phyloP scores from a whole-genome alignment of 2,888 invertebrate species.

The Vesta saturnalis region DNA sequence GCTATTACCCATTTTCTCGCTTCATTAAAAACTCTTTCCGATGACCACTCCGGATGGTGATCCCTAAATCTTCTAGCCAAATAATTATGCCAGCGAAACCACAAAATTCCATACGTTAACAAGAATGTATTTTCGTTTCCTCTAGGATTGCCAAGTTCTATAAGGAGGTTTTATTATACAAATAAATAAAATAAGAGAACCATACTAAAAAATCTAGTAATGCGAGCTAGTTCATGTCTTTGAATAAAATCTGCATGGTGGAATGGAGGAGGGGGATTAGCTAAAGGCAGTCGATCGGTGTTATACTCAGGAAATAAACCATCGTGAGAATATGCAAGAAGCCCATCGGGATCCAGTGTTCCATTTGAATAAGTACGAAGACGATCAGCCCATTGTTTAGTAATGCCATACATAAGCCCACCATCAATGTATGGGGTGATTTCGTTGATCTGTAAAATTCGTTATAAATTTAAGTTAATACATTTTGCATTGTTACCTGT shows the following conservation, averaged over 20 bases:
- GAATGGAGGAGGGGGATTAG: constrained; percentile 68
- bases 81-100: constrained; percentile 68
- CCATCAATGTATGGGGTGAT: constrained; percentile 71
- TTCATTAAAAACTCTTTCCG: constrained; percentile 66
- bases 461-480: neutral
- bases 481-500: constrained; percentile 61
- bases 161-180: constrained; percentile 35
- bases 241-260: constrained; percentile 59
- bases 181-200: constrained; percentile 34
- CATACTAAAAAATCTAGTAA: constrained; percentile 68
- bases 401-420: constrained; percentile 68
- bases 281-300: constrained; percentile 64
- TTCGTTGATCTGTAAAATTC: constrained; percentile 66
- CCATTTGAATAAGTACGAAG: constrained; percentile 64
- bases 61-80: constrained; percentile 59
- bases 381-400: constrained; percentile 68
- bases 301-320: constrained; percentile 66
- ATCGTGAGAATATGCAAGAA: constrained; percentile 60
- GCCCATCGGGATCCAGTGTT: constrained; percentile 61
- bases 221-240: constrained; percentile 60
- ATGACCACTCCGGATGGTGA: constrained; percentile 58
- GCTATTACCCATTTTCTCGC: constrained; percentile 68
- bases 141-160: constrained; percentile 66
- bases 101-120: constrained; percentile 65
- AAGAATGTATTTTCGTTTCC: constrained; percentile 68